Evolutionary conservation across 2,797 vertebrate genomes (phyloP).

Genomic region (Clamator glandarius): DNA sequence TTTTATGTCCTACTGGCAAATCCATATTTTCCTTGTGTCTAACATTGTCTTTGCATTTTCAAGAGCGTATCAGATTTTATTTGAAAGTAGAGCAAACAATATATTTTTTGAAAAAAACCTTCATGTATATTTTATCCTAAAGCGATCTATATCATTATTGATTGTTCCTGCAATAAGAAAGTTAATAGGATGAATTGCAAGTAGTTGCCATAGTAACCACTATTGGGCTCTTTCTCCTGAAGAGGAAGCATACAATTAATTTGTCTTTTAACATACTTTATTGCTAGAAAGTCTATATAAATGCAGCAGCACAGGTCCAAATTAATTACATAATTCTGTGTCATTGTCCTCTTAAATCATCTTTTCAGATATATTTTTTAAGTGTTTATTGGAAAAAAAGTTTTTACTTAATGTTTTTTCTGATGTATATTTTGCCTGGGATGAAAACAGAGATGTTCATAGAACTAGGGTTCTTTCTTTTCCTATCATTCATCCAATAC

Average conservation of each 20-base stretch:
- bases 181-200: conserved; percentile 74
- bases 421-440: not conserved
- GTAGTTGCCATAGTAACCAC: conserved; percentile 77
- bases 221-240: conserved; percentile 57
- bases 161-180: conserved; percentile 74
- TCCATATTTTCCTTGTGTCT: not conserved
- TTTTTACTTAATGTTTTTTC: conserved; percentile 15
- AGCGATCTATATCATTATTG: conserved; percentile 72
- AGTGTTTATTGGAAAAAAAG: conserved; percentile 54
- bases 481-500: not conserved
- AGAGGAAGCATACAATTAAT: conserved; percentile 71
- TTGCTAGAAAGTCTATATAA: conserved; percentile 45
- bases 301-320: conserved; percentile 27
- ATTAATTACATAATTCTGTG: conserved; percentile 48
- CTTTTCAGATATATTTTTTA: not conserved
- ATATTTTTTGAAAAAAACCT: conserved; percentile 54
- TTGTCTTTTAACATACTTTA: conserved; percentile 74
- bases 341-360: conserved; percentile 53
- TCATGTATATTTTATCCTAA: conserved; percentile 74
- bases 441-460: not conserved
- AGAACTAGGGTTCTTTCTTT: not conserved
- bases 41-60: conserved; percentile 47
- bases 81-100: conserved; percentile 69
- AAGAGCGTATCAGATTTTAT: conserved; percentile 53
- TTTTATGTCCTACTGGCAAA: not conserved